Evolutionary conservation across 2,797 vertebrate species (phyloP), one percentile per base, ranked within the genome.

Genomic region (Gallinago stenura): DNA sequence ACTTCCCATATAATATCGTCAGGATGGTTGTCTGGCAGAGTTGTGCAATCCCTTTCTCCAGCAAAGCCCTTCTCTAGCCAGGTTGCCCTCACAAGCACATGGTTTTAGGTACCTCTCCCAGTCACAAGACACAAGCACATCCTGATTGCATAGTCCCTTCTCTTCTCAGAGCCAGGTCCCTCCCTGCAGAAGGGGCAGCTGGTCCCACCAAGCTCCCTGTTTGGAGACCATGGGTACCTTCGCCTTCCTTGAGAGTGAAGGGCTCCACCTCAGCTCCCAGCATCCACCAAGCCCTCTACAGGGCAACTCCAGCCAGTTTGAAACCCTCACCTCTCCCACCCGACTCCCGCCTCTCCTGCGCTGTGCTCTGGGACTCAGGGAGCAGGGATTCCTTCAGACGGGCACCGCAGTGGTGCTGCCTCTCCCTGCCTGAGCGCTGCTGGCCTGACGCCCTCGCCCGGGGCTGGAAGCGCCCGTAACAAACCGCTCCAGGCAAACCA

Each of bases 71-170:
- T 19, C 56, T 79, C 58, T 64, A 48, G 4, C 12, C 71, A 22
- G 14, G 16, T 8, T 83, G 37, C 6, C 24, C 28, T 77, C 72
- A 69, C 22, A 80, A 77, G n/a, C 41, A 25, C 21, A 15, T 3
- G 3, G 26, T n/a, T 45, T 79, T 79, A 37, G 39, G 35, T 31
- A 56, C 1, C 3, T 56, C 35, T 39, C 9, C 25, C 17, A 70
- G 65, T 3, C 28, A 17, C 12, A 58, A 54, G 35, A 62, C 15
- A 54, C 28, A 54, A 54, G 28, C 17, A 25, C 28, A 19, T 25
- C 19, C 11, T 0, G 0, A 4, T 5, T 57, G 15, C 24, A 31
- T 10, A 70, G 26, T 24, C 21, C 18, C 39, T 41, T 20, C 68
- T 80, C 37, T 45, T 77, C 76, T 53, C 33, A 35, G 43, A 78